These are phyloP conservation scores for Labrus mixtus DNA, from an alignment of 2,113 vertebrate species.

Conservation along the genomic window DNA sequence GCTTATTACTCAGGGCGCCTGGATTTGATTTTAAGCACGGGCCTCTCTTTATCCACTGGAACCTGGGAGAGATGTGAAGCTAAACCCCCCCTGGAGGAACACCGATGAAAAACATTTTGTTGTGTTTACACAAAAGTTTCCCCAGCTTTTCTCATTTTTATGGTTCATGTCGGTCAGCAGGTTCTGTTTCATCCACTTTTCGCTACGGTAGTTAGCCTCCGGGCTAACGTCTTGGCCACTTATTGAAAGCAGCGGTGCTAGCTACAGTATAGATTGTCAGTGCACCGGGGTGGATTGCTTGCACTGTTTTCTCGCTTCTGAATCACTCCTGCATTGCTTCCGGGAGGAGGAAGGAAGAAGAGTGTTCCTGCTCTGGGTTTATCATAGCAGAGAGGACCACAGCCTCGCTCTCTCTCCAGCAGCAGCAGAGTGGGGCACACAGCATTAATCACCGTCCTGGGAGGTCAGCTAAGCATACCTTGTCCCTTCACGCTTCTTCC, in stretches of 20 bases:
- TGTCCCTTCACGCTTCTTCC: constrained; percentile 63
- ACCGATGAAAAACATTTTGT: constrained; percentile 60
- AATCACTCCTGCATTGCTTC: constrained; percentile 63
- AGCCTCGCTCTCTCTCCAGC: constrained; percentile 38
- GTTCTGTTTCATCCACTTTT: constrained; percentile 57
- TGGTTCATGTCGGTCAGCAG: constrained; percentile 64
- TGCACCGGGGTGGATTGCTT: constrained; percentile 46
- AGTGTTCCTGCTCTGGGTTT: constrained; percentile 44
- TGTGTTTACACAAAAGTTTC: constrained; percentile 73
- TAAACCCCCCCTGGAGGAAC: constrained; percentile 53
- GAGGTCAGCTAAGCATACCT: constrained; percentile 71
- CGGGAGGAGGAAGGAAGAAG: constrained; percentile 37
- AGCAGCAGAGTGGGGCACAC: constrained; percentile 50
- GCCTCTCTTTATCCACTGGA: constrained; percentile 67
- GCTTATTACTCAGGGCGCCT: constrained; percentile 62
- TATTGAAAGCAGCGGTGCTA: constrained; percentile 66
- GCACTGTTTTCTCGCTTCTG: constrained; percentile 63
- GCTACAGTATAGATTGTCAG: constrained; percentile 45
- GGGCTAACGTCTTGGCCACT: constrained; percentile 55
- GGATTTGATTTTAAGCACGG: constrained; percentile 64
- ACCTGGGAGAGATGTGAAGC: constrained; percentile 58
- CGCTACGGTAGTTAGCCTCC: constrained; percentile 53
- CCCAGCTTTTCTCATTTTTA: constrained; percentile 71
- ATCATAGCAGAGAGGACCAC: constrained; percentile 43
- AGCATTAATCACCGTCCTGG: constrained; percentile 76